Percentiles rank a stretch among this genome's conserved stretches.
phyloP scores from a whole-genome alignment of 2,888 invertebrate genomes.

The Copidosoma aretas region DNA sequence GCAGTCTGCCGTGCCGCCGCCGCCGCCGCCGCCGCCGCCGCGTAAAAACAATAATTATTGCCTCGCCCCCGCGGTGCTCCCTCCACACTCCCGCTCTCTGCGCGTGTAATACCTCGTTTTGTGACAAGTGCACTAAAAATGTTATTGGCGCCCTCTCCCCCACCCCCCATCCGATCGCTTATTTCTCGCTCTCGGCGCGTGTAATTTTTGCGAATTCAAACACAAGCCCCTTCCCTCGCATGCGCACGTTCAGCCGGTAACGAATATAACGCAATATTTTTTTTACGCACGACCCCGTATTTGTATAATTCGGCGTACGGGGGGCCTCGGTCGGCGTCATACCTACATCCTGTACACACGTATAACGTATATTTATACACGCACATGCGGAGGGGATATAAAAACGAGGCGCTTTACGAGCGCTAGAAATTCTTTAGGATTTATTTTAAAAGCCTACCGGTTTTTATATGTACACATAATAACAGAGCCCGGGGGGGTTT shows the following conservation, averaged over 20 bases:
- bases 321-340: too few relatives aligned
- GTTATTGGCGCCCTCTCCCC: constrained; percentile 13
- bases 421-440: constrained; percentile 26
- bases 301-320: neutral
- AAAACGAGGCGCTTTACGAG: constrained; percentile 1
- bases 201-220: constrained; percentile 8
- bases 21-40: constrained; percentile 50
- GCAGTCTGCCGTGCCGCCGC: constrained; percentile 52
- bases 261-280: neutral
- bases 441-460: constrained; percentile 23
- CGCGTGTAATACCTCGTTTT: constrained; percentile 44
- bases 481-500: constrained; percentile 14
- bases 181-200: neutral
- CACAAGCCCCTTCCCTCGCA: constrained; percentile 10
- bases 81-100: constrained; percentile 21
- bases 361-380: neutral
- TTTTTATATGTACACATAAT: constrained; percentile 21
- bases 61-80: constrained; percentile 52
- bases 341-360: too few relatives aligned
- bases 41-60: constrained; percentile 63
- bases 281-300: neutral
- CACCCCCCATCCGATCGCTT: neutral
- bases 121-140: constrained; percentile 48
- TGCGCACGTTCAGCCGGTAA: constrained; percentile 15
- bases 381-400: neutral